Percentiles rank a stretch among this genome's conserved stretches.
phyloP scores from a whole-genome alignment of 1,140 invertebrate genomes.

The Eriocheir sinensis region DNA sequence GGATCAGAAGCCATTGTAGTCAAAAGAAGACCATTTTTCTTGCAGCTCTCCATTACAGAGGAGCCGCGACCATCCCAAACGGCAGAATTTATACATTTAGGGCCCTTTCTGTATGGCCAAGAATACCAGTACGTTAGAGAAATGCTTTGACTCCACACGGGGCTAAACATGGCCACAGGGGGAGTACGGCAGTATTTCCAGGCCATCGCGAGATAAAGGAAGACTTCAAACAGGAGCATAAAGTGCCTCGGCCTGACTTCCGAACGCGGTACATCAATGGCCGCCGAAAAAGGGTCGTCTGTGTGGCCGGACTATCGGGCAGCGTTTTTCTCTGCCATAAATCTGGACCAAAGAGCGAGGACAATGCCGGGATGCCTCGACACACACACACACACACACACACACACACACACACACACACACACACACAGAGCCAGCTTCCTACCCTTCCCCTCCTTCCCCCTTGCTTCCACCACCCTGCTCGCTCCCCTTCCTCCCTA shows the following conservation, averaged over 20 bases:
- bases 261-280: slow-evolving; percentile 46
- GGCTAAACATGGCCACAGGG: background rate
- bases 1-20: slow-evolving; percentile 77
- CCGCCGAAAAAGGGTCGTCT: background rate
- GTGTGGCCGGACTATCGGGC: slow-evolving; percentile 1
- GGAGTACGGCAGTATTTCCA: background rate
- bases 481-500: too few species aligned
- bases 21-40: slow-evolving; percentile 77
- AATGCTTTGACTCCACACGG: background rate
- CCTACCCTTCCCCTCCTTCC: too few species aligned
- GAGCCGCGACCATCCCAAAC: slow-evolving; percentile 66
- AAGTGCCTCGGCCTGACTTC: background rate
- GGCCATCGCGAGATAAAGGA: background rate
- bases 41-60: slow-evolving; percentile 68
- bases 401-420: too few species aligned
- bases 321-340: slow-evolving; percentile 54
- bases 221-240: slow-evolving; percentile 10
- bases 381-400: too few species aligned
- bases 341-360: slow-evolving; percentile 30
- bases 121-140: slow-evolving; percentile 41
- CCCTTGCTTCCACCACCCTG: too few species aligned
- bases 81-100: slow-evolving; percentile 52
- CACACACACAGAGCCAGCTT: too few species aligned
- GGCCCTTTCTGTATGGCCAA: background rate
- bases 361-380: background rate